Base-by-base conservation (phyloP, 1,140 invertebrate genomes). In the Drosophila simulans region DNA sequence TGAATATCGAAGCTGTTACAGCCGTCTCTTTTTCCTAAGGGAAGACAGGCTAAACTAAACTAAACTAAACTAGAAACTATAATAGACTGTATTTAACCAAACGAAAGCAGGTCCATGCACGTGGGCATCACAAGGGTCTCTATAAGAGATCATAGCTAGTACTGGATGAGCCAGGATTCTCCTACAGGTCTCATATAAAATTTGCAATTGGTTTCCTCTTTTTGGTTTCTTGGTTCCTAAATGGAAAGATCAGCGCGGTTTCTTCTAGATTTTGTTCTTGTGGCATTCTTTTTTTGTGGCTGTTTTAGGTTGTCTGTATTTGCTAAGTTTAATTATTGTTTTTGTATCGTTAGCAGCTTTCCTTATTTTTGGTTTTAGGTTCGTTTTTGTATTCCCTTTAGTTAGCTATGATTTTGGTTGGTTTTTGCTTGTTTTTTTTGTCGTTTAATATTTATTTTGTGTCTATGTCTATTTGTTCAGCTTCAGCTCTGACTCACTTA, bases 311-410 rank as follows among this genome's bases (percentile, higher is more conserved):
- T 80, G 65, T 65, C 37, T 88, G 66, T 70, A 70, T 70, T 84
- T 80, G 84, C 84, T 89, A 88, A 84, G 59, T 89, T 80, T 88
- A 89, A 88, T 88, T 88, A 89, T 88, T 89, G 84, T 88, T 89
- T 89, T 88, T 88, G 84, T 88, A 88, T 88, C 84, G 76, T 88
- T 88, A 88, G 84, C 84, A 88, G 84, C 84, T 88, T 88, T 86
- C 72, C 52, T 71, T 76, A 53, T 83, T 84, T 65, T 81, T 77
- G 53, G 46, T 70, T 78, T 69, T 68, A 42, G 62, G 60, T 77
- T 59, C 39, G 17, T 60, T 58, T 51, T 82, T 60, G 55, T 52
- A 43, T 82, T 71, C 52, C 37, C 55, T 68, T 53, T 66, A 71
- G 40, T 80, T 80, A 56, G 55, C 53, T 82, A 82, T 74, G 55